Conservation (phyloP, 2,113 vertebrate species). For the Sorex fumeus region DNA sequence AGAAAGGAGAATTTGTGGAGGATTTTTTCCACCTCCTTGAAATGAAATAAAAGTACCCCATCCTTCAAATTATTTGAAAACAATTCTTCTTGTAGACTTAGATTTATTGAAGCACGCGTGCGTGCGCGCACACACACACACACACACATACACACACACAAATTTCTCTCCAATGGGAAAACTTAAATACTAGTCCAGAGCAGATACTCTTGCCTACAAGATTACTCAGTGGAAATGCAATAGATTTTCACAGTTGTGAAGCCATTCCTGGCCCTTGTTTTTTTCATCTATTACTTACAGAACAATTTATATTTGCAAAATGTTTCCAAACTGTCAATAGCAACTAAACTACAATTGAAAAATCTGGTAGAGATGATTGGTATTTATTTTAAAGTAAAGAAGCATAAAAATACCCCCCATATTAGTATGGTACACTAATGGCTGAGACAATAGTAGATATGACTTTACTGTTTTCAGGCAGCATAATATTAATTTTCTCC, state of each 20-base stretch:
- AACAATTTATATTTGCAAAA: neutral
- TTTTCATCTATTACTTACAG: neutral
- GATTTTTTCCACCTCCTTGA: neutral
- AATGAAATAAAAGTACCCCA: constrained; percentile 43
- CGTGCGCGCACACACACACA: neutral
- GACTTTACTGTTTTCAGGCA: neutral
- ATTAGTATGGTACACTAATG: neutral
- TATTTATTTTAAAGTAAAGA: constrained; percentile 27
- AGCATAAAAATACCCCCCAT: neutral
- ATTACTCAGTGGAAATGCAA: neutral
- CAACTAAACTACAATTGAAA: constrained; percentile 8
- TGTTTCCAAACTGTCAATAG: neutral
- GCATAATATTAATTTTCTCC: neutral
- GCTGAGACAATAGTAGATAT: neutral
- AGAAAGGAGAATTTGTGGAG: constrained; percentile 18
- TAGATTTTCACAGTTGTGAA: constrained; percentile 29
- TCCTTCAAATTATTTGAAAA: neutral
- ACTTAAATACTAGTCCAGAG: neutral
- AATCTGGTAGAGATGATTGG: neutral
- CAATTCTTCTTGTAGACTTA: neutral
- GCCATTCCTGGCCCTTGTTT: neutral
- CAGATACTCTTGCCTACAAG: neutral
- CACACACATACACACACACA: neutral
- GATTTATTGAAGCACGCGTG: constrained; percentile 1
- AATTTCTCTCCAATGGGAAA: constrained; percentile 44